Conservation (phyloP, 2,888 invertebrate genomes). For the Pandemis heparana region DNA sequence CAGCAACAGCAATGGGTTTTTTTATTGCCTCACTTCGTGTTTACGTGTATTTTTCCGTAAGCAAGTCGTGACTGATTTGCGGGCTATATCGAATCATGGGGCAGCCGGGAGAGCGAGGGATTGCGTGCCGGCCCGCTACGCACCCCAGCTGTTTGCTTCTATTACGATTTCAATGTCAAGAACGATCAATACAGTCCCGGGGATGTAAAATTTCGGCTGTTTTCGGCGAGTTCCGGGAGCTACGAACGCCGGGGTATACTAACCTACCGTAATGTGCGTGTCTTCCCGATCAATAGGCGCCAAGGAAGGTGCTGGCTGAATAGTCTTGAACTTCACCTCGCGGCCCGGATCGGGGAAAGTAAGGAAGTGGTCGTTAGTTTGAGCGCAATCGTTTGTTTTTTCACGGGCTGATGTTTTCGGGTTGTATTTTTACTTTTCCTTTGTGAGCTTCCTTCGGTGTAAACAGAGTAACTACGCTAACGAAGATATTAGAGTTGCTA, state of each 20-base stretch:
- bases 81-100: constrained; percentile 37
- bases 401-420: constrained; percentile 14
- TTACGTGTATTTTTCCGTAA: constrained; percentile 8
- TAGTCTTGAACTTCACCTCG: constrained; percentile 84
- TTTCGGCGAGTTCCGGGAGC: constrained; percentile 80
- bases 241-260: constrained; percentile 76
- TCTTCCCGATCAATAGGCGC: constrained; percentile 79
- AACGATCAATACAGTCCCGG: constrained; percentile 83
- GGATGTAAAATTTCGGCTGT: constrained; percentile 82
- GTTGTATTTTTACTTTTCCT: neutral
- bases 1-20: constrained; percentile 25
- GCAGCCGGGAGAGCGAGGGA: constrained; percentile 53
- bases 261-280: constrained; percentile 85
- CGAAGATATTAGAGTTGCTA: neutral
- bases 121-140: constrained; percentile 72
- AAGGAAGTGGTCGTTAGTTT: constrained; percentile 63
- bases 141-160: constrained; percentile 84
- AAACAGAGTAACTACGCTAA: neutral
- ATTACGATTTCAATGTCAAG: constrained; percentile 85
- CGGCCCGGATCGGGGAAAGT: constrained; percentile 73
- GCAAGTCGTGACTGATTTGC: constrained; percentile 24
- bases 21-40: constrained; percentile 24
- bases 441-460: neutral
- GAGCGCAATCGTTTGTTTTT: constrained; percentile 57
- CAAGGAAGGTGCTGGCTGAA: constrained; percentile 76